Conservation (phyloP, 2,888 invertebrate genomes). For the Eledona agricola region DNA sequence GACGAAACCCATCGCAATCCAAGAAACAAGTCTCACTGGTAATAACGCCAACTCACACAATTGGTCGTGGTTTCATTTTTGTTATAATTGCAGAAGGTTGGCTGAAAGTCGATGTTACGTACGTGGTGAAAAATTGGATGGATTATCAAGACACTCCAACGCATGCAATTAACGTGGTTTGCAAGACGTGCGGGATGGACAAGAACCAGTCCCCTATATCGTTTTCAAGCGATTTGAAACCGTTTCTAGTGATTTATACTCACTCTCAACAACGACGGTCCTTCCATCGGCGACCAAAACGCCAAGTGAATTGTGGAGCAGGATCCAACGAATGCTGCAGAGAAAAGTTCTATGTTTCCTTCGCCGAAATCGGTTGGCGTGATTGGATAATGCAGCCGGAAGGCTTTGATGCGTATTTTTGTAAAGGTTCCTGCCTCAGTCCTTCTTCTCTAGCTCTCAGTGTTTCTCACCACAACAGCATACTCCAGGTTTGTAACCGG, state of each 20-base stretch:
- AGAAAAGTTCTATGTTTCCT: constrained; percentile 83
- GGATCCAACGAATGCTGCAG: constrained; percentile 82
- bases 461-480: constrained; percentile 73
- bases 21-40: constrained; percentile 77
- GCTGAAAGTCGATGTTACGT: constrained; percentile 81
- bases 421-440: constrained; percentile 81
- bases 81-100: constrained; percentile 80
- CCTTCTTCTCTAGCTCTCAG: constrained; percentile 75
- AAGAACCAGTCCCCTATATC: constrained; percentile 74
- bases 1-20: constrained; percentile 81
- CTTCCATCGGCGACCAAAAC: constrained; percentile 53
- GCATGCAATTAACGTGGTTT: constrained; percentile 79
- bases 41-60: no score
- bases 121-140: constrained; percentile 80
- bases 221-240: constrained; percentile 73
- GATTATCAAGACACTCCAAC: constrained; percentile 72
- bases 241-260: constrained; percentile 83
- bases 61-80: no score
- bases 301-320: constrained; percentile 75
- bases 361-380: constrained; percentile 86
- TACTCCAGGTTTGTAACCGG: constrained; percentile 70
- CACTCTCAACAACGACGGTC: constrained; percentile 71
- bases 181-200: constrained; percentile 77
- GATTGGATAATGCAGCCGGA: constrained; percentile 86
- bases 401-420: constrained; percentile 89